Conservation (phyloP, 2,888 invertebrate genomes). For the Callosobruchus maculatus region DNA sequence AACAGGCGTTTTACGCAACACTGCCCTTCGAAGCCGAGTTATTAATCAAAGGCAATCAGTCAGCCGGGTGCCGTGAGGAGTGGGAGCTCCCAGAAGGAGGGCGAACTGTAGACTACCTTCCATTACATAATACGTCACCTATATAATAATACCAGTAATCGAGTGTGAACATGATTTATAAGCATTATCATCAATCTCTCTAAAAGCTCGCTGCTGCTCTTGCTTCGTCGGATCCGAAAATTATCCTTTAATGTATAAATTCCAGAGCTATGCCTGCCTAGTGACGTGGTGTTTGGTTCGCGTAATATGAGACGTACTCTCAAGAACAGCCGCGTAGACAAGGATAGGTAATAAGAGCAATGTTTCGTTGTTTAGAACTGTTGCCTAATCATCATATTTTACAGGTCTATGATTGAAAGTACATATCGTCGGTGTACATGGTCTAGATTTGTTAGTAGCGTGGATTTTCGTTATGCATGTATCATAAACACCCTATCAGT, state of each 20-base stretch:
- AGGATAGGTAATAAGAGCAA: too few relatives aligned
- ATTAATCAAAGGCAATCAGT: neutral
- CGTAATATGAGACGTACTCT: neutral
- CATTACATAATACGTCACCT: constrained; percentile 3
- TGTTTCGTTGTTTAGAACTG: too few relatives aligned
- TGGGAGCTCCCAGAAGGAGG: neutral
- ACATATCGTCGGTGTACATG: too few relatives aligned
- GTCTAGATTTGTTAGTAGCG: too few relatives aligned
- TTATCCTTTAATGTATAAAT: constrained; percentile 20
- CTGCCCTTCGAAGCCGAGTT: neutral
- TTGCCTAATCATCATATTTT: too few relatives aligned
- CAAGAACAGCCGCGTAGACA: too few relatives aligned
- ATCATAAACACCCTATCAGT: too few relatives aligned
- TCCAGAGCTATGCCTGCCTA: neutral
- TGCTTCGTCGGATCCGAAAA: constrained; percentile 5
- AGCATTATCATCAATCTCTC: constrained; percentile 16
- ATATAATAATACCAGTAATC: constrained; percentile 9
- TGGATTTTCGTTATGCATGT: too few relatives aligned
- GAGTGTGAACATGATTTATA: constrained; percentile 10
- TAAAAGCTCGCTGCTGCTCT: constrained; percentile 13
- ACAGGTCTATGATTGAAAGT: too few relatives aligned
- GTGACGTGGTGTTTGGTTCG: neutral
- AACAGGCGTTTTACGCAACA: neutral
- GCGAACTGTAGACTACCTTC: neutral
- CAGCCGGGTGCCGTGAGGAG: neutral